Evolutionary conservation across 2,113 vertebrate genomes (phyloP), one percentile per base, ranked within the genome.

Genomic region (Trinectes maculatus): DNA sequence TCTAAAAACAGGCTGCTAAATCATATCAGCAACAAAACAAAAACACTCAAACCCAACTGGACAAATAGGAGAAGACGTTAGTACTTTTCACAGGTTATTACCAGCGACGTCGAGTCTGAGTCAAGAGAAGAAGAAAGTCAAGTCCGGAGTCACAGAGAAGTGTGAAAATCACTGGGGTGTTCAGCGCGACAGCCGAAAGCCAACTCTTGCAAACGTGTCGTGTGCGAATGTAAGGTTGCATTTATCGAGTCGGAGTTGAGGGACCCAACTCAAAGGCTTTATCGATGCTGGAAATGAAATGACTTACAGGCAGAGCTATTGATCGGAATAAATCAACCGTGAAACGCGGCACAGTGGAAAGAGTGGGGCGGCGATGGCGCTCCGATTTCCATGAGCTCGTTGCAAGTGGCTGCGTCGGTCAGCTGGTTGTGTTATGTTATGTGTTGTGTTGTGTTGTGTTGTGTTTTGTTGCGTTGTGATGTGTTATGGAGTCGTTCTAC

Each of bases 241-340:
- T 63, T 52, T 36, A 53, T 18, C 28, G 54, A 43, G 24, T 57
- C 65, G 77, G 18, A 49, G 44, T 3, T n/a, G n/a, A 0, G 55
- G 28, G 52, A 67, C 33, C 46, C 46, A 58, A 79, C 71, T 78
- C 64, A 39, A 71, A 73, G 13, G 10, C 42, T 21, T 19, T 52
- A 58, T 59, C 21, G 26, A 73, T 51, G 62, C 29, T 47, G 77
- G 69, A 48, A 74, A 80, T 56, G 37, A 82, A 70, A 85, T 72
- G 58, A 80, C 68, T 60, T 80, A 82, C 49, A 51, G 61, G 66
- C 28, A 13, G 73, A 2, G 1, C 26, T 58, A 88, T 74, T 54
- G 75, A 85, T 76, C 66, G 3, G 43, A 80, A 65, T 58, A 79
- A 79, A 78, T 83, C 65, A 71, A 43, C 54, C 44, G 9, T 76